Evolutionary conservation across 2,113 vertebrate species (phyloP), one percentile per base, ranked within the genome.

Genomic region (Monopterus albus): DNA sequence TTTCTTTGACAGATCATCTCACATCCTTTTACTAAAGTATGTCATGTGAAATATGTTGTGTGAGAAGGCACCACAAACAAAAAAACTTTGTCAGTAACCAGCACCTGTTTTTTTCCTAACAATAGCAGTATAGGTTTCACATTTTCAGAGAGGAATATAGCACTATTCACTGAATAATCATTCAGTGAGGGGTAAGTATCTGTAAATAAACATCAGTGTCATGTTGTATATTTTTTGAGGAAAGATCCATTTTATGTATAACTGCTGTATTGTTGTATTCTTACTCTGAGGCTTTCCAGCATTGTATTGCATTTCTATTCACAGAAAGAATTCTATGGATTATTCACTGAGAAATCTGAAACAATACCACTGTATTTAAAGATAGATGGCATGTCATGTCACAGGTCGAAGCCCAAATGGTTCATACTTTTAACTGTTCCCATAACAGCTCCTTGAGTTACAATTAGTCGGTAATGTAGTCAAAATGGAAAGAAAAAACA

Each of bases 251-350:
- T 58, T 57, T 62, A 50, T 72, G 65, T 67, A 17, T 58, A 38
- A 67, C 55, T 67, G 58, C 59, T 77, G 64, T 84, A 70, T 53
- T 49, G 14, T 25, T 62, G 36, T 18, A 18, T 49, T 49, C 17
- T 35, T 21, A 18, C 3, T 60, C 45, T 20, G 23, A 58, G 21
- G 26, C 10, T 63, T 51, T 73, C 57, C 18, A 7, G 11, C 40
- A 74, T 58, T 61, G 15, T 45, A 29, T 74, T 61, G 39, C 43
- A 66, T 77, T 83, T 80, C 69, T 74, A 60, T 69, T 66, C 60
- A 61, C 46, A 31, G n/a, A 66, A 15, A 31, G 52, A 63, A 39
- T 25, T 61, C 7, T 46, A n/a, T 56, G 21, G 38, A 50, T 9
- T 43, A 4, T 65, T 57, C 17, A 35, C 29, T n/a, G 52, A 46